A percentile compares a stretch with the other conserved stretches of the same genome.
These are phyloP conservation scores for Paedocypris micromegethes DNA, from an alignment of 2,797 vertebrate genomes.

Conservation along the genomic window DNA sequence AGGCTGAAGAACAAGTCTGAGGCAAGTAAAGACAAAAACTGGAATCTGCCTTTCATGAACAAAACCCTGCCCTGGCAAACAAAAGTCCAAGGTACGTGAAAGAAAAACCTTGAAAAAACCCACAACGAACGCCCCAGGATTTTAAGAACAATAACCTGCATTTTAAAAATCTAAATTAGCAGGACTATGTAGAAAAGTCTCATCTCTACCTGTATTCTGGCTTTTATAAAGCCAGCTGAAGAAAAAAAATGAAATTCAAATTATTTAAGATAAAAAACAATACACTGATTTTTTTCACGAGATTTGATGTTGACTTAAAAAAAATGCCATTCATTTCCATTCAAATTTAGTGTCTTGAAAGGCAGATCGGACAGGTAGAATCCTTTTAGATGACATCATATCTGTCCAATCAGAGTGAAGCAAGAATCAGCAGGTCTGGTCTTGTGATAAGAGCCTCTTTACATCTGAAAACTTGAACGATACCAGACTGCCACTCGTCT, in stretches of 20 bases:
- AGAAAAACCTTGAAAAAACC: slow-evolving; percentile 6
- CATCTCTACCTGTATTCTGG: background rate
- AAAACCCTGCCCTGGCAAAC: slow-evolving; percentile 45
- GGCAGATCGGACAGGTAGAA: background rate
- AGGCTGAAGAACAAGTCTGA: background rate
- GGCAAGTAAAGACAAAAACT: slow-evolving; percentile 34
- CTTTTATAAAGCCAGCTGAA: slow-evolving; percentile 1
- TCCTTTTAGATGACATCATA: background rate
- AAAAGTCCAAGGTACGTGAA: slow-evolving; percentile 8
- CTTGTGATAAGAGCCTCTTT: background rate
- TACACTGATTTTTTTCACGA: too few relatives aligned
- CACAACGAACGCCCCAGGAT: slow-evolving; percentile 7
- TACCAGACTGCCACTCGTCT: slow-evolving; percentile 4
- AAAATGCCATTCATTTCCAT: too few relatives aligned
- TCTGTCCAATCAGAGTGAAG: background rate
- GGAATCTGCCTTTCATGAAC: background rate
- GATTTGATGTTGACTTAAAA: too few relatives aligned
- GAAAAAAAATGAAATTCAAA: too few relatives aligned
- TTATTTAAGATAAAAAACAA: too few relatives aligned
- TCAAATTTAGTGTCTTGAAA: too few relatives aligned
- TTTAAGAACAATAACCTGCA: background rate
- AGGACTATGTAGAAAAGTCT: slow-evolving; percentile 13
- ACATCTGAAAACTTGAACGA: background rate
- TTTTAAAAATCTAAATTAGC: slow-evolving; percentile 32
- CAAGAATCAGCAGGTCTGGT: slow-evolving; percentile 11